Percentiles rank a stretch among this genome's conserved stretches.
phyloP scores from a whole-genome alignment of 2,888 invertebrate genomes.

The Sinelater perroti region DNA sequence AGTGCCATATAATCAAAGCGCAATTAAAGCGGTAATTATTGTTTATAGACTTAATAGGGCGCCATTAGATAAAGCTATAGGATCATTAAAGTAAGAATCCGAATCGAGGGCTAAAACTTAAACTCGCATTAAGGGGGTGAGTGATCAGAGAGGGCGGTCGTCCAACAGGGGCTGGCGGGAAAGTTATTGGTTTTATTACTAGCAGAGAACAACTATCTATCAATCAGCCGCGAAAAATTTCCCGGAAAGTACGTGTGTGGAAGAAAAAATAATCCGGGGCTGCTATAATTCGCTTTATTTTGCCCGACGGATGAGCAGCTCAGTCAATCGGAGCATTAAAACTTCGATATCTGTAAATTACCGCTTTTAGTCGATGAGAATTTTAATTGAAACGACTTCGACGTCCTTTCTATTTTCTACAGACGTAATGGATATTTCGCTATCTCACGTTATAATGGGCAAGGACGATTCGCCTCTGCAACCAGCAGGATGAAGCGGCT shows the following conservation, averaged over 20 bases:
- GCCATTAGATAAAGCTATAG: constrained; percentile 44
- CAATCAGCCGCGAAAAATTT: constrained; percentile 34
- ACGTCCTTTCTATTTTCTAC: too few species aligned
- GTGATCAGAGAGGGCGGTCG: constrained; percentile 39
- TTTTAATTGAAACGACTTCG: neutral
- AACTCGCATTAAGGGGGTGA: constrained; percentile 45
- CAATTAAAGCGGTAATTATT: constrained; percentile 47
- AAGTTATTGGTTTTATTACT: constrained; percentile 47
- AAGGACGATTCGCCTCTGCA: too few species aligned
- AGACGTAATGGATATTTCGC: too few species aligned
- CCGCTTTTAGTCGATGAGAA: neutral
- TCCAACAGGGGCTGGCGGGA: constrained; percentile 19
- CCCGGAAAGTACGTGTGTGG: constrained; percentile 18
- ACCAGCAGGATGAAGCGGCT: neutral
- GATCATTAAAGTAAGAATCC: constrained; percentile 44
- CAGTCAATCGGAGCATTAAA: neutral
- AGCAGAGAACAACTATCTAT: constrained; percentile 45
- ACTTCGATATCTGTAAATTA: neutral
- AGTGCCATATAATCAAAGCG: constrained; percentile 42
- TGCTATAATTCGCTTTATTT: constrained; percentile 14
- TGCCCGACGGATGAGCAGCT: neutral
- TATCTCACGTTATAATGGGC: too few species aligned
- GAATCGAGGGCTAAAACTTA: constrained; percentile 39
- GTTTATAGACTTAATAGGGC: constrained; percentile 39
- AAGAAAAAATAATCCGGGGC: constrained; percentile 19